Conservation (phyloP, 2,113 vertebrate genomes). For the Todiramphus saurophagus region DNA sequence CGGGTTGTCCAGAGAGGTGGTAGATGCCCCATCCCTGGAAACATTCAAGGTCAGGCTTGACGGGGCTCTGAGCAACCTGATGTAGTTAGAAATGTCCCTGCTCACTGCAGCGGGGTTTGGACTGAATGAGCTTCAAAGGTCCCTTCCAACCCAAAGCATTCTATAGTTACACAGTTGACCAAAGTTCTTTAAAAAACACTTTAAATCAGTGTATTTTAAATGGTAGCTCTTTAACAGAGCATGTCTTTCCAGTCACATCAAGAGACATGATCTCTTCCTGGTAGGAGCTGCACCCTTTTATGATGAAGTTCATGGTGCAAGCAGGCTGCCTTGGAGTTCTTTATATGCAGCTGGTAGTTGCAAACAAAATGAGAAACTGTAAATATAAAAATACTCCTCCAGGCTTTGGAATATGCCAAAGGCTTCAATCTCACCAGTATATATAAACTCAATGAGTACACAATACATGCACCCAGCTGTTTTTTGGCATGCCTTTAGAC, state of each 20-base stretch:
- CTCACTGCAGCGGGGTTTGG: fast-evolving
- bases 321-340: not conserved
- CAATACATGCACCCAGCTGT: not conserved
- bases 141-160: not conserved
- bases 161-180: not conserved
- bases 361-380: constrained; percentile 17
- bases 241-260: not conserved
- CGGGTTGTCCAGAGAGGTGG: not conserved
- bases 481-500: constrained; percentile 15
- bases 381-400: constrained; percentile 13
- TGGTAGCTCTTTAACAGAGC: not conserved
- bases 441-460: constrained; percentile 22
- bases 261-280: not conserved
- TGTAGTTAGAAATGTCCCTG: not conserved
- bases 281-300: not conserved
- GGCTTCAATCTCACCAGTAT: constrained; percentile 24
- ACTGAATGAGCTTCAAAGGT: not conserved
- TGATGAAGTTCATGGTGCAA: not conserved
- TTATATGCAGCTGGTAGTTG: not conserved
- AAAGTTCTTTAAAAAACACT: not conserved
- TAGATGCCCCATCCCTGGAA: not conserved
- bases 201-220: not conserved
- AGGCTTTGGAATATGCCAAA: constrained; percentile 12
- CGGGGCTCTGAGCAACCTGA: not conserved
- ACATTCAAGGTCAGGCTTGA: not conserved